Base-by-base conservation (phyloP, 2,888 invertebrate genomes). In the Drosophila crucigera region DNA sequence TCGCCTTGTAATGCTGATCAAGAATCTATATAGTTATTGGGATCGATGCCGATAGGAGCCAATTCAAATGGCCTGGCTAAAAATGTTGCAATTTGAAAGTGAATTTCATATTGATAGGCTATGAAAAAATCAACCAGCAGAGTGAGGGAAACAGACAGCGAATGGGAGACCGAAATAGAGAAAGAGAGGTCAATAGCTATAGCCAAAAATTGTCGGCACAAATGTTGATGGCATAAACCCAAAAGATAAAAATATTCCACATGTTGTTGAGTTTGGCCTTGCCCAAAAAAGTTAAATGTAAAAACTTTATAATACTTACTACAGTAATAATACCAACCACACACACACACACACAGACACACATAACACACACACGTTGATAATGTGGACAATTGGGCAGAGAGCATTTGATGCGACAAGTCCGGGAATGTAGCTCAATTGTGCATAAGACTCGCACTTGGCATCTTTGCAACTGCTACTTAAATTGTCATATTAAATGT, bases 401-500 rank as follows among this genome's bases (percentile, higher is more conserved):
- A 67, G 22, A 85, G 59, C 69, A 58, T 75, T 72, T 64, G 66
- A 56, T 56, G 68, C 62, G 70, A 67, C 64, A 73, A 37, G 65
- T 55, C 49, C 49, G 64, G 66, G 64, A 78, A 83, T 85, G 89
- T 81, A 77, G 79, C 84, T 86, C 84, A 84, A 84, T 89, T 89
- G 89, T 77, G 76, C 63, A 74, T 67, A 80, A 76, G 65, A 66
- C 63, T 72, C 80, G 79, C 77, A 79, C 77, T 75, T 82, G 82
- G 69, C 68, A 75, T 74, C 73, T 80, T 70, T 78, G 81, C 83
- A 83, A 74, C 68, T 52, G 80, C 83, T 89, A 60, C 85, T 87
- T 85, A 83, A 89, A 90, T 88, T 81, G 87, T 85, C 81, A 79
- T 82, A 87, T 81, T 87, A 88, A 90, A 80, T 77, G 80, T 87